Percentiles rank a stretch among this genome's conserved stretches.
Conservation (phyloP, 2,888 invertebrate species). For the Idaea straminata region DNA sequence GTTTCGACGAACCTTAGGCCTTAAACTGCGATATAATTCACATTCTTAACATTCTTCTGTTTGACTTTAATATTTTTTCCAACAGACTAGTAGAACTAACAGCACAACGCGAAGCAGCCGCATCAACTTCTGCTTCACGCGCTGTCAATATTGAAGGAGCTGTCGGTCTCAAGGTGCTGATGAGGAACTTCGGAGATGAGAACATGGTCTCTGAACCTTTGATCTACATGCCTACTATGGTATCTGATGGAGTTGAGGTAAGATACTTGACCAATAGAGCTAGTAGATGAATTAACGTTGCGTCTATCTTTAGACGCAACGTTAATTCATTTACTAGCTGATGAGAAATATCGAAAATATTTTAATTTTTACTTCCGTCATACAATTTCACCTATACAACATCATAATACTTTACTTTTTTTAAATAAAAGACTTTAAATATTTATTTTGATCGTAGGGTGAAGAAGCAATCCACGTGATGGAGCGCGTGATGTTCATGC, state of each 20-base stretch:
- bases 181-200: slow-evolving; percentile 83
- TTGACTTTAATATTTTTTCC: not conserved
- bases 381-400: too few relatives aligned
- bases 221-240: slow-evolving; percentile 76
- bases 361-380: not conserved
- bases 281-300: too few relatives aligned
- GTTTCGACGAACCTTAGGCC: too few relatives aligned
- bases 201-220: slow-evolving; percentile 73
- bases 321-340: too few relatives aligned
- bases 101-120: slow-evolving; percentile 68
- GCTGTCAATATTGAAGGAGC: slow-evolving; percentile 41
- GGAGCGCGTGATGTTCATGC: slow-evolving; percentile 76
- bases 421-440: not conserved
- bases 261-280: slow-evolving; percentile 27
- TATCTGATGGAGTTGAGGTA: slow-evolving; percentile 70
- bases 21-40: too few relatives aligned
- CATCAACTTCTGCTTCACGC: slow-evolving; percentile 53
- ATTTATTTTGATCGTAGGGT: slow-evolving; percentile 40
- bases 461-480: slow-evolving; percentile 67
- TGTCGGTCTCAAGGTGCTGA: slow-evolving; percentile 77
- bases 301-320: too few relatives aligned
- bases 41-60: not conserved
- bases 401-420: too few relatives aligned
- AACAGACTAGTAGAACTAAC: slow-evolving; percentile 75
- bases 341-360: not conserved